Conservation (phyloP, 1,140 invertebrate genomes). For the Drosophila sproati region DNA sequence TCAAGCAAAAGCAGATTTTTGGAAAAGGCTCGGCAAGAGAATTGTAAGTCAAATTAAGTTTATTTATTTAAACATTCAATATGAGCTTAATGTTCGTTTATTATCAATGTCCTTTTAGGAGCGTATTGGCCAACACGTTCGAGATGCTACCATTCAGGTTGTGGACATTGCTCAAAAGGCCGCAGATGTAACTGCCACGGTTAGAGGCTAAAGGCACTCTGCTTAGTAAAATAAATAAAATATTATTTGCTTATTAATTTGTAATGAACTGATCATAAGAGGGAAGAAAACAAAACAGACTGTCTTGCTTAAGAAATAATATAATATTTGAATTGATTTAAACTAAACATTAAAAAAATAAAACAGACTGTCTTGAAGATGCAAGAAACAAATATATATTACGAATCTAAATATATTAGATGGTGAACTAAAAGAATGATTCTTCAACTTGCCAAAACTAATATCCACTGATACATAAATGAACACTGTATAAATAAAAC, state of each 20-base stretch:
- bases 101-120: conserved; percentile 37
- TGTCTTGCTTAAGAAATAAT: no score
- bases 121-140: conserved; percentile 66
- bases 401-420: no score
- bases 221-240: background rate
- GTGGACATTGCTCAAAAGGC: conserved; percentile 66
- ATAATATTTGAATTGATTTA: no score
- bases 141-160: conserved; percentile 70
- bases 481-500: background rate
- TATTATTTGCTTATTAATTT: no score
- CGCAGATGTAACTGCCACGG: conserved; percentile 69
- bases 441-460: no score
- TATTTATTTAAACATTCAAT: no score
- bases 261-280: no score
- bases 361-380: no score
- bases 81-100: background rate
- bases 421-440: no score
- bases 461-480: background rate
- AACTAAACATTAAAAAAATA: no score
- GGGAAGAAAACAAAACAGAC: no score
- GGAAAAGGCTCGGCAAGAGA: conserved; percentile 63
- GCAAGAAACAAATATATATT: no score
- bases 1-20: conserved; percentile 57
- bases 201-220: conserved; percentile 34
- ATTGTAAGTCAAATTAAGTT: conserved; percentile 43